Conservation (phyloP, 2,113 vertebrate species). For the Galeopterus variegatus region DNA sequence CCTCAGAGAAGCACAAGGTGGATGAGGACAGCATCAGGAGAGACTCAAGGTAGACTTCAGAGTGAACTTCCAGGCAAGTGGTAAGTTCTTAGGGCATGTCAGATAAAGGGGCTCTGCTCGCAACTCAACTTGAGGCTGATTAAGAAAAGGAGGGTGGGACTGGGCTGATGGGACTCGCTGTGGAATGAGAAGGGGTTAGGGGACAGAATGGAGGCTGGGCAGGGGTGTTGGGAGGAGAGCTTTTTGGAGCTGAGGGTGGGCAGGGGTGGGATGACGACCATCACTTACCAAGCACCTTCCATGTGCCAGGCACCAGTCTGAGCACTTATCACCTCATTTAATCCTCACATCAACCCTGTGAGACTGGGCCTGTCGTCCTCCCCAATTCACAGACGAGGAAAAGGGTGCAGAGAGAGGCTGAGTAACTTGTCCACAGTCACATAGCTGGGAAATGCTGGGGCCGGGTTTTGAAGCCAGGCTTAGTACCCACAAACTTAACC, state of each 20-base stretch:
- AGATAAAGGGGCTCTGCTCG: conserved; percentile 72
- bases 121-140: not conserved
- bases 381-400: not conserved
- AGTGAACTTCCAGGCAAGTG: conserved; percentile 83
- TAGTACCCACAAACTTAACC: not conserved
- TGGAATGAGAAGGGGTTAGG: too few relatives aligned
- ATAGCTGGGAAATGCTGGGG: not conserved
- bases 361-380: not conserved
- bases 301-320: not conserved
- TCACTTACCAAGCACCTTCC: not conserved
- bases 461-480: not conserved
- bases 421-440: not conserved
- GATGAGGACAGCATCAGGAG: not conserved
- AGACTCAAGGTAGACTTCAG: not conserved
- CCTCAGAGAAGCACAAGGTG: not conserved
- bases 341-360: not conserved
- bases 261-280: too few relatives aligned
- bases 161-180: not conserved
- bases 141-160: not conserved
- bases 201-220: not conserved
- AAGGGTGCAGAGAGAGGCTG: not conserved
- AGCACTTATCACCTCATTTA: not conserved
- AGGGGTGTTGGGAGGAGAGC: not conserved
- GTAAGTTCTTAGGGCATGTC: conserved; percentile 91
- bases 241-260: not conserved